phyloP scores from a whole-genome alignment of 2,888 invertebrate species.

The Melinaea menophilus region DNA sequence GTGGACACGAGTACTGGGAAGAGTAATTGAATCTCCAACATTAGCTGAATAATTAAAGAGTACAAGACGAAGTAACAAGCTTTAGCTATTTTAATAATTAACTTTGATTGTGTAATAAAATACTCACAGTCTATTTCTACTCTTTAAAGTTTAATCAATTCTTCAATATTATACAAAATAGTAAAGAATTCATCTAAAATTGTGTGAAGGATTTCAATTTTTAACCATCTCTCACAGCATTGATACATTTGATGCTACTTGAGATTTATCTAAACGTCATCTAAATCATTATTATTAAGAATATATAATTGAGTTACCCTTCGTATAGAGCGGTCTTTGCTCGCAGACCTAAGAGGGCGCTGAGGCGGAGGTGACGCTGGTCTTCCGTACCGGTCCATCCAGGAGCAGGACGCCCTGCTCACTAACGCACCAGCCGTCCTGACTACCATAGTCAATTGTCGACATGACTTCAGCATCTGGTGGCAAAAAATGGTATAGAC shows the following conservation, averaged over 20 bases:
- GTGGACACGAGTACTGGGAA: background rate
- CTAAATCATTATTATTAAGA: background rate
- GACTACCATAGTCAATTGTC: constrained; percentile 93
- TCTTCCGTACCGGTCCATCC: constrained; percentile 95
- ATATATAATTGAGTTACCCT: constrained; percentile 69
- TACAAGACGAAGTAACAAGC: no score
- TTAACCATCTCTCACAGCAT: no score
- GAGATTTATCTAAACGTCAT: no score
- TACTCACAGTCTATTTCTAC: no score
- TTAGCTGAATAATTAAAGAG: background rate
- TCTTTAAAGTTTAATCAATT: no score
- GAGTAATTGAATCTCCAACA: background rate
- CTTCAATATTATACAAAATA: no score
- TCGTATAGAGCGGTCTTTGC: constrained; percentile 81
- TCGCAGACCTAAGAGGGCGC: constrained; percentile 67
- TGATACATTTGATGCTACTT: no score
- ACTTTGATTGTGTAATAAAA: no score
- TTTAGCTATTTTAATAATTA: no score
- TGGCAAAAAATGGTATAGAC: constrained; percentile 1
- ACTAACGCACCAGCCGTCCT: constrained; percentile 88
- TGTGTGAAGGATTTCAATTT: no score
- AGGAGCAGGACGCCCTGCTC: constrained; percentile 90
- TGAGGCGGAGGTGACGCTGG: constrained; percentile 87
- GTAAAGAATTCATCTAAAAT: no score
- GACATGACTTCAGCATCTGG: constrained; percentile 93